A percentile compares a stretch with the other conserved stretches of the same genome.
phyloP scores from a whole-genome alignment of 2,888 invertebrate genomes.

The Himalopsyche japonica region DNA sequence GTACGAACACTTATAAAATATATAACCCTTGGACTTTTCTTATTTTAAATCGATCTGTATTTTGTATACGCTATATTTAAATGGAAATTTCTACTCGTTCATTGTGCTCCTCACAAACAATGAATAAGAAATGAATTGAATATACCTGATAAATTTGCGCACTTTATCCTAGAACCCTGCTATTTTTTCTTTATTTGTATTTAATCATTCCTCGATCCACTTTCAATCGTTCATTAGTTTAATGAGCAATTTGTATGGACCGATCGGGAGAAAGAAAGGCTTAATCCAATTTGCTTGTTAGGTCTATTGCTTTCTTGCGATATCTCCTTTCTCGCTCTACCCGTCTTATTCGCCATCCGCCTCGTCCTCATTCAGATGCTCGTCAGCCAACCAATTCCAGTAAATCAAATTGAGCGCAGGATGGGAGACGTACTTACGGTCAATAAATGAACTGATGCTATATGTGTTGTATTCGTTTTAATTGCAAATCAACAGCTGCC shows the following conservation, averaged over 20 bases:
- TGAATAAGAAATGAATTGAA: neutral
- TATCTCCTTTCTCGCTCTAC: neutral
- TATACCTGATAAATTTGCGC: neutral
- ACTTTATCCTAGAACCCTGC: neutral
- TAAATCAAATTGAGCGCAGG: slow-evolving; percentile 2
- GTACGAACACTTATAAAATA: too few species aligned
- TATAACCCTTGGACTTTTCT: neutral
- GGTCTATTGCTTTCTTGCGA: neutral
- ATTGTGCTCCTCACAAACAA: neutral
- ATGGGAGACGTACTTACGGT: slow-evolving; percentile 11
- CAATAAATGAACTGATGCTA: slow-evolving; percentile 15
- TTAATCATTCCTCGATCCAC: neutral
- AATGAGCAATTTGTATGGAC: slow-evolving; percentile 12
- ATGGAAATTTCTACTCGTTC: neutral
- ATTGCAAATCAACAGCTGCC: neutral
- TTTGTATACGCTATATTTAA: neutral
- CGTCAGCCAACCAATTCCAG: slow-evolving; percentile 1
- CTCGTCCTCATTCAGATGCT: neutral
- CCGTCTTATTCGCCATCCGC: neutral
- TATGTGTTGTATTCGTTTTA: slow-evolving; percentile 15
- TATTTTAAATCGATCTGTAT: neutral
- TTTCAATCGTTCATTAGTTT: slow-evolving; percentile 6
- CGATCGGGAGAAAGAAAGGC: slow-evolving; percentile 1
- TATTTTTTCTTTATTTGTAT: neutral
- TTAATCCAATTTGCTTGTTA: slow-evolving; percentile 15